Evolutionary conservation across 2,888 invertebrate species (phyloP).

Genomic region (Drosophila lutescens): DNA sequence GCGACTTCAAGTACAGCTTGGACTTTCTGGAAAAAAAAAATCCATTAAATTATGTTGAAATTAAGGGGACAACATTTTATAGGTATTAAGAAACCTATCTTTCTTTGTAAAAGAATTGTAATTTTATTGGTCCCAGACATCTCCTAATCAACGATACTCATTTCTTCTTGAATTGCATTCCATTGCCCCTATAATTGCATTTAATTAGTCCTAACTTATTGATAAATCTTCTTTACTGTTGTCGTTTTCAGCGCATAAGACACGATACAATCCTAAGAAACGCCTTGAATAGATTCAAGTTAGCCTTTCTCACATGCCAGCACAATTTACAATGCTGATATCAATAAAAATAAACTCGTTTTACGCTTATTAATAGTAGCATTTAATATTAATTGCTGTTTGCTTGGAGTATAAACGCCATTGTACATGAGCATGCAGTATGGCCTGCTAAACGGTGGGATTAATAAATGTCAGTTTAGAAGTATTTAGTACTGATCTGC

Average conservation of each 20-base stretch:
- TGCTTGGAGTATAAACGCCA: slow-evolving; percentile 1
- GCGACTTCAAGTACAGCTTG: slow-evolving; percentile 1
- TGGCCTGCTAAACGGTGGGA: slow-evolving; percentile 2
- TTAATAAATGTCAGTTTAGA: slow-evolving; percentile 5
- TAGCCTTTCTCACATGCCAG: slow-evolving; percentile 4
- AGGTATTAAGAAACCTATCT: too few species aligned
- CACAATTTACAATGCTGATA: slow-evolving; percentile 13
- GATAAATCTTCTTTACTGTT: neutral
- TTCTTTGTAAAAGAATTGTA: neutral
- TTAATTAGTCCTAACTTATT: neutral
- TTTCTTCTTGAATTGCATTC: neutral
- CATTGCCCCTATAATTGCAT: neutral
- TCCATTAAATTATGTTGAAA: neutral
- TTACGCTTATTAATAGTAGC: slow-evolving; percentile 14
- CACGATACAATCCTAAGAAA: neutral
- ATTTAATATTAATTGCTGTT: slow-evolving; percentile 11
- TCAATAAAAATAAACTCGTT: slow-evolving; percentile 21
- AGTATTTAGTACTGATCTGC: neutral
- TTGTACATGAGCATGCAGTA: slow-evolving; percentile 7
- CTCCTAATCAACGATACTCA: too few species aligned
- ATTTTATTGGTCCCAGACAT: neutral
- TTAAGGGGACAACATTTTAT: too few species aligned
- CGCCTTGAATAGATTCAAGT: slow-evolving; percentile 10
- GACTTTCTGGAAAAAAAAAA: too few species aligned
- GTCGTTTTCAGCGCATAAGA: neutral